Conservation (phyloP, 2,797 vertebrate species). For the Bucorvus abyssinicus region DNA sequence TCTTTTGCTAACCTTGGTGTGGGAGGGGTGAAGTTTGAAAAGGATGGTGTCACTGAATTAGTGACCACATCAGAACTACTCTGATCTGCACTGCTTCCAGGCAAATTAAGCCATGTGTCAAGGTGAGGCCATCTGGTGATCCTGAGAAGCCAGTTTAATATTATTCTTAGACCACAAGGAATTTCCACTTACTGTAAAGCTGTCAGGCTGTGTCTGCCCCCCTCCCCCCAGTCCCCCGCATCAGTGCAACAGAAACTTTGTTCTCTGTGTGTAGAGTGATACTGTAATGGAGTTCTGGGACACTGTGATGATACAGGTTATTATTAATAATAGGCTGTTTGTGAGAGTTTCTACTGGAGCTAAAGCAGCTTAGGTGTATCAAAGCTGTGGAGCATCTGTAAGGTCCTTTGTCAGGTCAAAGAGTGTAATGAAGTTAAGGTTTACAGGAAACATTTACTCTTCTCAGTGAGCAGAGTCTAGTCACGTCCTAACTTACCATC, state of each 20-base stretch:
- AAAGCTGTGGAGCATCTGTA: not conserved
- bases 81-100: not conserved
- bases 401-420: not conserved
- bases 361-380: not conserved
- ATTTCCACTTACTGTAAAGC: slow-evolving; percentile 31
- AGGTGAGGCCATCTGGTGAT: not conserved
- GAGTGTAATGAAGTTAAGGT: not conserved
- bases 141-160: slow-evolving; percentile 6
- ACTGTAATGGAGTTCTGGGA: not conserved
- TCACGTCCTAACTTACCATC: not conserved
- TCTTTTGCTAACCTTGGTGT: not conserved
- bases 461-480: not conserved
- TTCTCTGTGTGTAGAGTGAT: not conserved
- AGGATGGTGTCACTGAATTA: not conserved
- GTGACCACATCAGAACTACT: slow-evolving; percentile 1
- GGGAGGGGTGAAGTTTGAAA: not conserved
- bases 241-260: not conserved
- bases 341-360: not conserved
- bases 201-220: not conserved
- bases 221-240: too few relatives aligned
- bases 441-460: not conserved
- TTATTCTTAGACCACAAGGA: slow-evolving; percentile 37
- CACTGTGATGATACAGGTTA: not conserved
- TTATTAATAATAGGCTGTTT: not conserved
- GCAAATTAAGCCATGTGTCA: not conserved